Conservation (phyloP, 2,888 invertebrate species). For the Dryadula phaetusa region DNA sequence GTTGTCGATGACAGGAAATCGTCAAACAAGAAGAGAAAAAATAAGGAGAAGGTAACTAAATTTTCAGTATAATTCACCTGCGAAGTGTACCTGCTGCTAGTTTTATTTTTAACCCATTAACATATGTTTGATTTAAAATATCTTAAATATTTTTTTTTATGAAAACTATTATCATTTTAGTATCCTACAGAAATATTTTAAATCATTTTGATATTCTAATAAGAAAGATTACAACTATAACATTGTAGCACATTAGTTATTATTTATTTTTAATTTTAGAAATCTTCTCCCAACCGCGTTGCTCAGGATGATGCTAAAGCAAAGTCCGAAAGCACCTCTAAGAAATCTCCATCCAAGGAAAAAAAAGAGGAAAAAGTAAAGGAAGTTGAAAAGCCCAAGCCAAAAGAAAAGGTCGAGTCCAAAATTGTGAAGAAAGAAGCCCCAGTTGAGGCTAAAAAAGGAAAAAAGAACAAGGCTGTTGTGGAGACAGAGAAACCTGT, state of each 20-base stretch:
- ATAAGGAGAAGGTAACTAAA: conserved; percentile 87
- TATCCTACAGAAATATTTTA: not conserved
- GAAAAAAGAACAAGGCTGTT: conserved; percentile 83
- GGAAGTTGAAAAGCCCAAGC: conserved; percentile 80
- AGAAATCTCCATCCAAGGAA: conserved; percentile 83
- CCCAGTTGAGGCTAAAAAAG: conserved; percentile 77
- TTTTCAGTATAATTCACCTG: not conserved
- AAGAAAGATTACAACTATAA: not conserved
- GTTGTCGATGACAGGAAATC: conserved; percentile 87
- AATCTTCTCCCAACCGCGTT: conserved; percentile 86
- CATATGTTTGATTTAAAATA: conserved; percentile 59
- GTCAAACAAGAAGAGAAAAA: conserved; percentile 87
- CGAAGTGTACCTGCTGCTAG: conserved; percentile 54
- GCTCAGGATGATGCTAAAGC: conserved; percentile 83
- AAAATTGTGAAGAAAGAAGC: conserved; percentile 76
- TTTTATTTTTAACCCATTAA: conserved; percentile 81
- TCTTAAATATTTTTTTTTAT: not conserved
- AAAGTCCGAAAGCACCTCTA: conserved; percentile 83
- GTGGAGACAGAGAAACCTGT: conserved; percentile 86
- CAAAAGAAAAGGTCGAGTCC: conserved; percentile 67
- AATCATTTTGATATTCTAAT: not conserved
- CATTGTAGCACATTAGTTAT: conserved; percentile 14
- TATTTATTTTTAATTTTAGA: conserved; percentile 63
- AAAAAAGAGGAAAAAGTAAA: conserved; percentile 84
- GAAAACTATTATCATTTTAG: not conserved